A percentile compares a stretch with the other conserved stretches of the same genome.
Evolutionary conservation across 2,888 invertebrate species (phyloP).

Genomic region (Erebia ligea): DNA sequence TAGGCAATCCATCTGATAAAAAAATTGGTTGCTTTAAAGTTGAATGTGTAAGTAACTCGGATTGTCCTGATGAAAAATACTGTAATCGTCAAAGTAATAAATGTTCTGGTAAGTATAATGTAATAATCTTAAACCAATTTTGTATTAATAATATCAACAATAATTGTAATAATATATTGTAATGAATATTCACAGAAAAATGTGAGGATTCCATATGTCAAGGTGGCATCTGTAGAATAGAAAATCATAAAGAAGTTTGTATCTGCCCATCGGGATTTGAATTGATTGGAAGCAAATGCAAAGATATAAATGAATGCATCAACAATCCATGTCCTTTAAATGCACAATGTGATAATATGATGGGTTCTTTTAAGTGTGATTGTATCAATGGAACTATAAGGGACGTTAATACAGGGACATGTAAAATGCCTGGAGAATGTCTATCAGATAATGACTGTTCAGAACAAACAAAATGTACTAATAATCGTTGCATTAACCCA

Average conservation of each 20-base stretch:
- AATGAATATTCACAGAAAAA: constrained; percentile 83
- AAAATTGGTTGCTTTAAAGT: constrained; percentile 94
- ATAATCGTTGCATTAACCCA: constrained; percentile 90
- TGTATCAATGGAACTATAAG: constrained; percentile 92
- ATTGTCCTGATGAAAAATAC: constrained; percentile 89
- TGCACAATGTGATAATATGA: constrained; percentile 90
- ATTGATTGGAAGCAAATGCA: constrained; percentile 86
- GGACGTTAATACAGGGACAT: constrained; percentile 88
- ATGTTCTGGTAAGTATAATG: constrained; percentile 86
- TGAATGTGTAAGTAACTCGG: constrained; percentile 90
- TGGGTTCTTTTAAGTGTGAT: constrained; percentile 89
- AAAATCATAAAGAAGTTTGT: constrained; percentile 88
- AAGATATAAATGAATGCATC: constrained; percentile 92
- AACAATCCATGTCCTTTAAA: constrained; percentile 90
- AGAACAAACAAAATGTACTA: constrained; percentile 88
- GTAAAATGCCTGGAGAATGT: constrained; percentile 93
- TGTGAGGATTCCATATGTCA: constrained; percentile 91
- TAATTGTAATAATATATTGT: not conserved
- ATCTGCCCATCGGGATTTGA: constrained; percentile 90
- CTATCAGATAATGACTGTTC: constrained; percentile 91
- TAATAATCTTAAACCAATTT: not conserved
- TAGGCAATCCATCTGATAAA: constrained; percentile 91
- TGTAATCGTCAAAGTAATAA: constrained; percentile 90
- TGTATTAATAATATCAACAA: not conserved
- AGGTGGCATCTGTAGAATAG: constrained; percentile 89